These are phyloP conservation scores for Siniperca knerii DNA, from an alignment of 2,113 vertebrate genomes.

Conservation along the genomic window DNA sequence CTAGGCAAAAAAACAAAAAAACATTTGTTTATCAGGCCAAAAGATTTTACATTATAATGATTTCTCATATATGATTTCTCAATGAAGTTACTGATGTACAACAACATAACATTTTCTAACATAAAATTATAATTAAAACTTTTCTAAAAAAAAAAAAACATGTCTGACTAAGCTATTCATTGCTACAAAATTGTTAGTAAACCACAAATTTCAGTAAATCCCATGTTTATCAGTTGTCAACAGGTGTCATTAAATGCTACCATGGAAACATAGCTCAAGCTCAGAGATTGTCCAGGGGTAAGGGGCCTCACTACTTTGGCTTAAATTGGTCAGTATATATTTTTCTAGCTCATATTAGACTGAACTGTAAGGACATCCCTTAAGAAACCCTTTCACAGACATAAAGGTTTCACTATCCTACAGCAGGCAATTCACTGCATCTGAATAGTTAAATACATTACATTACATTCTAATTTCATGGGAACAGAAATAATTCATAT, in stretches of 20 bases:
- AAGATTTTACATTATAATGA: not conserved
- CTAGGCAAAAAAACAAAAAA: slow-evolving; percentile 76
- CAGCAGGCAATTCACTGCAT: not conserved
- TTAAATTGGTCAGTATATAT: not conserved
- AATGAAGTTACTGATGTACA: not conserved
- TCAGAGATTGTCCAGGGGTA: not conserved
- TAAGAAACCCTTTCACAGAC: not conserved
- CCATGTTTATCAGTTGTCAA: not conserved
- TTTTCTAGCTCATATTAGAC: not conserved
- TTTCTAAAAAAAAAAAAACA: not conserved
- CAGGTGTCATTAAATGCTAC: not conserved
- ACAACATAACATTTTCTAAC: not conserved
- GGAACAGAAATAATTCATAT: not conserved
- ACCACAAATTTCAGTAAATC: not conserved
- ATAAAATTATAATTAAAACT: not conserved
- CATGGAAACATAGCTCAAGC: not conserved
- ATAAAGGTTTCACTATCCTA: not conserved
- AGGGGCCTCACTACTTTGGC: not conserved
- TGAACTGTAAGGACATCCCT: not conserved
- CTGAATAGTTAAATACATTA: not conserved
- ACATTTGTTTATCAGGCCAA: slow-evolving; percentile 2
- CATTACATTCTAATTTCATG: too few species aligned
- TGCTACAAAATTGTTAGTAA: not conserved
- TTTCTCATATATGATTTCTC: not conserved
- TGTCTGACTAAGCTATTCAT: not conserved